Evolutionary conservation across 2,113 vertebrate species (phyloP), one percentile per base, ranked within the genome.

Genomic region (Myotis lucifugus): DNA sequence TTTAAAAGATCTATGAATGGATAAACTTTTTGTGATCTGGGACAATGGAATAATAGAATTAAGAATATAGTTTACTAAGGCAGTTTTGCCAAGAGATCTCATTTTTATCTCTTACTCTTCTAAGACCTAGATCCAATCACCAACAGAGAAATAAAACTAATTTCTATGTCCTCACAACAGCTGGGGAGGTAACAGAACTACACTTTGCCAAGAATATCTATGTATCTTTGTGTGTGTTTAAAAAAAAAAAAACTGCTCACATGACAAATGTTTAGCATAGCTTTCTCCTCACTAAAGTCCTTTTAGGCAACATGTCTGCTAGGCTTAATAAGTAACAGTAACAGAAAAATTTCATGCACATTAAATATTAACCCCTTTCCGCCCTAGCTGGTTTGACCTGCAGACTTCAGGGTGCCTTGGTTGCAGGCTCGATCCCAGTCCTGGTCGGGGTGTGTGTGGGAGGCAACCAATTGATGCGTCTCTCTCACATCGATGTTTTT

Each of bases 61-160:
- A 79, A 85, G 87, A 91, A 79, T 23, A 42, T 70, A 81, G 70
- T 9, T 84, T 78, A 85, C 15, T 3, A 50, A 84, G 67, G 59
- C 73, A 92, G 73, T 76, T 88, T 50, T 93, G 18, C 37, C 14
- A 92, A 27, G 10, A 64, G 54, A 48, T 34, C 17, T 34, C 13
- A 76, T 42, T 82, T 34, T 90, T 73, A 34, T 8, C 12, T 66
- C 25, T 42, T 84, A 73, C 42, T 79, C 18, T 79, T 37, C 32
- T 61, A 82, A 89, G n/a, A 37, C 5, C 52, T 34, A 42, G 6
- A 73, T 50, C 61, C 87, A 91, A 46, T 50, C 4, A 37, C 17
- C 15, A 72, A 69, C 1, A 88, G 54, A 90, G 66, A 93, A 90
- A 81, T 18, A 85, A 91, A 87, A 92, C 21, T 87, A 29, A 48